phyloP scores from a whole-genome alignment of 2,113 vertebrate genomes.

The Xenus cinereus region DNA sequence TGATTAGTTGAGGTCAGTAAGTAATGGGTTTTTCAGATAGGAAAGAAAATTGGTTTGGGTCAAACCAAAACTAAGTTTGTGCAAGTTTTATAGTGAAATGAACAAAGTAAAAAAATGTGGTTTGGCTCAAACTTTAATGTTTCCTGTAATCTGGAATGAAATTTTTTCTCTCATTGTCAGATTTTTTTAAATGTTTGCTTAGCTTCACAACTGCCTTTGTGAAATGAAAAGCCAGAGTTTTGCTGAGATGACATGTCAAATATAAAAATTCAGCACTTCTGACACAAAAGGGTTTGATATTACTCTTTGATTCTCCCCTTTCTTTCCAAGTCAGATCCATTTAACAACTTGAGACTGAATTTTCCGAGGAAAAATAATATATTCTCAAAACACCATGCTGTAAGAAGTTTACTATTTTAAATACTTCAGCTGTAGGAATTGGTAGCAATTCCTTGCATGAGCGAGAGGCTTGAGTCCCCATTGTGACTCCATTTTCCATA shows the following conservation, averaged over 20 bases:
- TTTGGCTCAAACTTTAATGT: not conserved
- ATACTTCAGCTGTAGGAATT: not conserved
- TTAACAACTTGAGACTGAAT: not conserved
- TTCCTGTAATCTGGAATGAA: not conserved
- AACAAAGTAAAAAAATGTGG: not conserved
- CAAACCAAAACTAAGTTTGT: not conserved
- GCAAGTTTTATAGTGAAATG: not conserved
- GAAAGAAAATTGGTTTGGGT: not conserved
- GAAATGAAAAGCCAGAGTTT: not conserved
- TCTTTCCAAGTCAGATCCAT: not conserved
- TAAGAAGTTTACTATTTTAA: not conserved
- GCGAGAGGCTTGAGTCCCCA: not conserved
- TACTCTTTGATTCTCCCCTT: not conserved
- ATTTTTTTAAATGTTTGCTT: not conserved
- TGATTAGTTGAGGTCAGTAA: not conserved
- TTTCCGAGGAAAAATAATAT: not conserved
- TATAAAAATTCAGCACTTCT: not conserved
- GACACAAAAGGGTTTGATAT: not conserved
- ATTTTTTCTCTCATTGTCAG: not conserved
- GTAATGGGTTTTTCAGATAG: not conserved
- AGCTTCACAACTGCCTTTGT: not conserved
- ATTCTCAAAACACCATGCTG: not conserved
- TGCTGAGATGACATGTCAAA: not conserved
- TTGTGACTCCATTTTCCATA: not conserved
- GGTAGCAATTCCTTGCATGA: not conserved